phyloP scores from a whole-genome alignment of 2,888 invertebrate genomes.

The Polyommatus icarus region DNA sequence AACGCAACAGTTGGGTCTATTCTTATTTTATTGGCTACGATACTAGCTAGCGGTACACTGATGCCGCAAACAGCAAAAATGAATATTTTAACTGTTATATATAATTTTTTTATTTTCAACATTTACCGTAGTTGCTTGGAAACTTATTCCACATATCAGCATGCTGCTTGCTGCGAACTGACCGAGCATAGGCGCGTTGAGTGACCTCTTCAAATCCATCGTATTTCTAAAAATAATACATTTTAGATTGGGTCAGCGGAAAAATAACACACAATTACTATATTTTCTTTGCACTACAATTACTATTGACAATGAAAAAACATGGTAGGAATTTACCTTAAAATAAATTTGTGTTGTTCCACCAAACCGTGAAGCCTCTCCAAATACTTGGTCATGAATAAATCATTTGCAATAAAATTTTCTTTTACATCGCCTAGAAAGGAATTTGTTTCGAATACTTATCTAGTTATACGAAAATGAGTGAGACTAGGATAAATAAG shows the following conservation, averaged over 20 bases:
- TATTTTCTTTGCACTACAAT: not conserved
- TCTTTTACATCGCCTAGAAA: slow-evolving; percentile 13
- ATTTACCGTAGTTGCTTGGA: slow-evolving; percentile 39
- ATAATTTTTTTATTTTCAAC: no score
- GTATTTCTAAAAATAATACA: slow-evolving; percentile 49
- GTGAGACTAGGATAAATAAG: not conserved
- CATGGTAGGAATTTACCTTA: slow-evolving; percentile 38
- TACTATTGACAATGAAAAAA: slow-evolving; percentile 14
- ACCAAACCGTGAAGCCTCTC: slow-evolving; percentile 41
- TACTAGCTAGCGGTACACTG: no score
- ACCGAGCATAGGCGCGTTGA: slow-evolving; percentile 63
- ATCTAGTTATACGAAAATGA: not conserved
- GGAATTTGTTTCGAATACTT: not conserved
- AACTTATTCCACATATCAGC: slow-evolving; percentile 53
- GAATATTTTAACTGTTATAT: not conserved
- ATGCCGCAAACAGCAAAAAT: no score
- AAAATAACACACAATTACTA: not conserved
- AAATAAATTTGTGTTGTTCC: slow-evolving; percentile 45
- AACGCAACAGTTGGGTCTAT: no score
- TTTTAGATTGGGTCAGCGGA: not conserved
- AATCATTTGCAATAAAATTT: slow-evolving; percentile 34
- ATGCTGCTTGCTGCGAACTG: slow-evolving; percentile 61
- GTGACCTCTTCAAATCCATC: slow-evolving; percentile 52
- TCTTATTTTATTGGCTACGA: no score
- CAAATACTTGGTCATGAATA: slow-evolving; percentile 39